Evolutionary conservation across 2,113 vertebrate species (phyloP).

Genomic region (Ctenodactylus gundi): DNA sequence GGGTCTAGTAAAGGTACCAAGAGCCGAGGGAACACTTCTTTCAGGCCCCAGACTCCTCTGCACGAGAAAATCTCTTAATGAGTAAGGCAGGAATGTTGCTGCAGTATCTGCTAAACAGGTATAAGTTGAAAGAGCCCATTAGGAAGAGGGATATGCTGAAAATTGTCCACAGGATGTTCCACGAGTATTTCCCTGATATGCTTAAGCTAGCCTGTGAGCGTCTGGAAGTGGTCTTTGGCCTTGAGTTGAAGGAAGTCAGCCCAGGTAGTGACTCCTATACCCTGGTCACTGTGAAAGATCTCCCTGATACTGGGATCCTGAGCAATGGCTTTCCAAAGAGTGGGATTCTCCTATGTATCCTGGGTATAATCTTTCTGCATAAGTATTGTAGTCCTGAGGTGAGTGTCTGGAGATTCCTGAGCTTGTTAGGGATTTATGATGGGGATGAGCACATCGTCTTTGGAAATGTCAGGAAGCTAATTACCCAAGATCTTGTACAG

Average conservation of each 20-base stretch:
- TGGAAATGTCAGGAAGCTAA: constrained; percentile 53
- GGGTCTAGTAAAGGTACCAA: no score
- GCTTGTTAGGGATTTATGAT: background rate
- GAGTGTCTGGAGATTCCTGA: constrained; percentile 26
- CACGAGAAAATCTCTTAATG: background rate
- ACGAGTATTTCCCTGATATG: background rate
- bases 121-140: background rate
- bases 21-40: no score
- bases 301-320: background rate
- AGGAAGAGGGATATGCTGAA: background rate
- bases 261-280: background rate
- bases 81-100: accelerated
- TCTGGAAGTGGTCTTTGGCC: constrained; percentile 42
- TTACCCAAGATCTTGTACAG: constrained; percentile 44
- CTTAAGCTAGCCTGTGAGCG: background rate
- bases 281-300: constrained; percentile 49
- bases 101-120: background rate
- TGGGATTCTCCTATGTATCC: background rate
- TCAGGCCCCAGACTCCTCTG: accelerated
- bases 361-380: no score
- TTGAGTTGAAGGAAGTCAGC: constrained; percentile 2
- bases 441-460: constrained; percentile 50
- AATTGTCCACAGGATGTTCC: background rate
- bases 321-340: no score
- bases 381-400: constrained; percentile 18